Evolutionary conservation across 2,888 invertebrate genomes (phyloP).

Genomic region (Tenthredo mesomela): DNA sequence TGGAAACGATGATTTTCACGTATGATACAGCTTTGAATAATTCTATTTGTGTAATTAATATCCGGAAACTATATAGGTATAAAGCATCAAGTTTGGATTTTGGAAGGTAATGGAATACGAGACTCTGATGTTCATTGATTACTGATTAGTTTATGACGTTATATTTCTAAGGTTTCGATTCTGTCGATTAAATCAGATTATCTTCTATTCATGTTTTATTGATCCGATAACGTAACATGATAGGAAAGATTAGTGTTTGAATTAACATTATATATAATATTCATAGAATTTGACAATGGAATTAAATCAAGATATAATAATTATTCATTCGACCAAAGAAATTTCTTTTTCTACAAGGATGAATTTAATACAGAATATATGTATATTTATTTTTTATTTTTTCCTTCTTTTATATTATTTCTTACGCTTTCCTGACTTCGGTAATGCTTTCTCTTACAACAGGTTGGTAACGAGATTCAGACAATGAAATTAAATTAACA

Average conservation of each 20-base stretch:
- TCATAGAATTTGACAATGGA: background rate
- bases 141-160: background rate
- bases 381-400: background rate
- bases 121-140: background rate
- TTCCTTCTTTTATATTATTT: background rate
- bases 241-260: background rate
- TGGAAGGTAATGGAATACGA: background rate
- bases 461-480: background rate
- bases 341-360: background rate
- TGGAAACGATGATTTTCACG: background rate
- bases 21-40: background rate
- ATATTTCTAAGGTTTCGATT: background rate
- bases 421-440: background rate
- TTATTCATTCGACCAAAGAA: background rate
- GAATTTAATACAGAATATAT: background rate
- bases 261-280: background rate
- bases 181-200: slow-evolving; percentile 11
- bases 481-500: slow-evolving; percentile 39
- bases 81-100: too few species aligned
- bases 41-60: background rate
- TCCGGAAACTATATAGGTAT: too few species aligned
- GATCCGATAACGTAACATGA: background rate
- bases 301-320: background rate
- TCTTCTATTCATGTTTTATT: background rate
- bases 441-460: background rate